phyloP scores from a whole-genome alignment of 2,797 vertebrate species.

The Amniataba percoides region DNA sequence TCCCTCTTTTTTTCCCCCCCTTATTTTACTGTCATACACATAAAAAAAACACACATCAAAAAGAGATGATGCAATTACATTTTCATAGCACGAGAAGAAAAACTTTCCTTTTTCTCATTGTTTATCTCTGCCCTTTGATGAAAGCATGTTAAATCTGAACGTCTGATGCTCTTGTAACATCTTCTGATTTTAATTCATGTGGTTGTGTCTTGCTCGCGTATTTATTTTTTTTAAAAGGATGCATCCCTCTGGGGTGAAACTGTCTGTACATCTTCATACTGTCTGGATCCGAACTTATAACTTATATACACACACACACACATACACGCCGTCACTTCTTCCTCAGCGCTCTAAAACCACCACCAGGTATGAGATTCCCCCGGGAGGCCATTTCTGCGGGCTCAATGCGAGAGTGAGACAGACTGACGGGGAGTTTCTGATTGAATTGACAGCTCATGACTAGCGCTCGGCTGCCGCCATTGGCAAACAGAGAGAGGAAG shows the following conservation, averaged over 20 bases:
- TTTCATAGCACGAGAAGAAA: neutral
- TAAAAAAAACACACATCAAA: conserved; percentile 35
- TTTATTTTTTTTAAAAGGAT: conserved; percentile 12
- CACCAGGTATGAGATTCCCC: conserved; percentile 38
- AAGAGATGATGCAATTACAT: conserved; percentile 35
- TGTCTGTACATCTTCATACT: conserved; percentile 11
- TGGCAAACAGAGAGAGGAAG: conserved; percentile 61
- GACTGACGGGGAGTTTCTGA: conserved; percentile 44
- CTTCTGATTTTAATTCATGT: neutral
- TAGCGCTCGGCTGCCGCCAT: conserved; percentile 65
- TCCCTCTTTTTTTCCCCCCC: neutral
- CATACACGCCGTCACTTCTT: conserved; percentile 28
- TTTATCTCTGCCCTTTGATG: conserved; percentile 35
- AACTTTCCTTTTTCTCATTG: too few species aligned
- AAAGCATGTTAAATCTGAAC: conserved; percentile 30
- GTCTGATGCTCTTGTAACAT: conserved; percentile 27
- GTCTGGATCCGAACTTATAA: conserved; percentile 21
- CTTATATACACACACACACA: neutral
- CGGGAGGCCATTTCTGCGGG: conserved; percentile 31
- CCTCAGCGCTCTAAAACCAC: conserved; percentile 28
- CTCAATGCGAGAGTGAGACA: conserved; percentile 30
- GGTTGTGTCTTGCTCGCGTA: conserved; percentile 8
- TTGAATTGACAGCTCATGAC: conserved; percentile 76
- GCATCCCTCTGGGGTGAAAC: conserved; percentile 5
- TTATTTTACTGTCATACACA: neutral